Evolutionary conservation across 2,113 vertebrate species (phyloP).

Genomic region (Dasypus novemcinctus): DNA sequence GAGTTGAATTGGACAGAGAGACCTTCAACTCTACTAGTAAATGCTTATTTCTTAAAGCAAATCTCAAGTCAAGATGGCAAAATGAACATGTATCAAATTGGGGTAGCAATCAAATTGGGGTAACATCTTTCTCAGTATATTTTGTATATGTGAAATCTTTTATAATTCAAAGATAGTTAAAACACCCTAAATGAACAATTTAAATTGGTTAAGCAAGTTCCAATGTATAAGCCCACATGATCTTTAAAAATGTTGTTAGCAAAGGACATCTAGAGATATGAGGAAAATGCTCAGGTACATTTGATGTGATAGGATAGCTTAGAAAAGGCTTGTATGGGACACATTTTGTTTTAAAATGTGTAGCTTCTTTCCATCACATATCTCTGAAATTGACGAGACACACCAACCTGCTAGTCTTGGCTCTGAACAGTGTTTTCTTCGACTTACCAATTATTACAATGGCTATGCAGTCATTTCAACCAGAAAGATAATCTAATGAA

Average conservation of each 20-base stretch:
- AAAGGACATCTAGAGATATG: too few relatives aligned
- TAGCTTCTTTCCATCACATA: neutral
- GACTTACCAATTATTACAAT: neutral
- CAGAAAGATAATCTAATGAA: neutral
- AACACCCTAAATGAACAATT: too few relatives aligned
- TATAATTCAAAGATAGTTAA: neutral
- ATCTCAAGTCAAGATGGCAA: neutral
- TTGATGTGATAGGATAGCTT: neutral
- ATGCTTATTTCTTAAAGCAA: neutral
- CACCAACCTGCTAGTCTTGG: too few relatives aligned
- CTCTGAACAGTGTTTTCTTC: neutral
- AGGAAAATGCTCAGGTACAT: too few relatives aligned
- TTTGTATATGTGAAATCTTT: neutral
- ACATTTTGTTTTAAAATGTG: too few relatives aligned
- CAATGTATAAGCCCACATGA: too few relatives aligned
- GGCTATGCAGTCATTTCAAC: neutral
- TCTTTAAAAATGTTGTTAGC: too few relatives aligned
- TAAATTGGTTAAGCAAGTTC: neutral
- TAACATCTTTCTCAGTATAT: neutral
- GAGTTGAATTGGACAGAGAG: neutral
- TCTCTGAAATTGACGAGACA: too few relatives aligned
- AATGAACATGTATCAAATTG: neutral
- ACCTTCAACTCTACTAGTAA: neutral
- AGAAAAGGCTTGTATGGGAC: neutral
- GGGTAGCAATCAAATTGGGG: neutral